phyloP scores from a whole-genome alignment of 2,888 invertebrate species.

The Andrena haemorrhoa region DNA sequence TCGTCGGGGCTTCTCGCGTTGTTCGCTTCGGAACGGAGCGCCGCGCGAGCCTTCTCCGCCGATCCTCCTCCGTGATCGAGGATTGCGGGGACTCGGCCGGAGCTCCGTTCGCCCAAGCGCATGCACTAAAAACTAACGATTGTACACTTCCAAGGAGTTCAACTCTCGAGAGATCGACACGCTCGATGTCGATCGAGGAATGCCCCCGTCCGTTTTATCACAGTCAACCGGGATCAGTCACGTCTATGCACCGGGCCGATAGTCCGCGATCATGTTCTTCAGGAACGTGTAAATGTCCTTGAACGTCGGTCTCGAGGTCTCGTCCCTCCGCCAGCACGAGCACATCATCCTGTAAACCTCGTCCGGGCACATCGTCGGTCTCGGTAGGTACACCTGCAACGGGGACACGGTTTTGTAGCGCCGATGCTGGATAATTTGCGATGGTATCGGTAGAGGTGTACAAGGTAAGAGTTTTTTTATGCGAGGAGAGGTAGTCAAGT shows the following conservation, averaged over 20 bases:
- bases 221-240: constrained; percentile 76
- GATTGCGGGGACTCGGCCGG: neutral
- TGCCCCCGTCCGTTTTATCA: constrained; percentile 73
- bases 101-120: constrained; percentile 19
- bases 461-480: neutral
- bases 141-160: constrained; percentile 73
- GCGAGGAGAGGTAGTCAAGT: neutral
- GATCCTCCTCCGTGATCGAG: constrained; percentile 4
- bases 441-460: too few species aligned
- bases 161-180: constrained; percentile 35
- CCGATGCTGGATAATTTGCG: too few species aligned
- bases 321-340: constrained; percentile 89
- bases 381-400: constrained; percentile 87
- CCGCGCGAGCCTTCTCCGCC: constrained; percentile 3
- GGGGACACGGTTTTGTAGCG: neutral
- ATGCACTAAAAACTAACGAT: constrained; percentile 77
- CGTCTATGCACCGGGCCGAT: constrained; percentile 83
- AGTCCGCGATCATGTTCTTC: constrained; percentile 87
- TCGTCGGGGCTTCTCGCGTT: constrained; percentile 13
- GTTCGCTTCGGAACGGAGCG: neutral
- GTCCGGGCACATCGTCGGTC: constrained; percentile 91
- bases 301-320: constrained; percentile 87
- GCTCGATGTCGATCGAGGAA: constrained; percentile 32
- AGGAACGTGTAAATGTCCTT: constrained; percentile 90
- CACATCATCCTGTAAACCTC: constrained; percentile 92